Evolutionary conservation across 1,140 invertebrate species (phyloP), one percentile per base, ranked within the genome.

Genomic region (Aporrectodea caliginosa): DNA sequence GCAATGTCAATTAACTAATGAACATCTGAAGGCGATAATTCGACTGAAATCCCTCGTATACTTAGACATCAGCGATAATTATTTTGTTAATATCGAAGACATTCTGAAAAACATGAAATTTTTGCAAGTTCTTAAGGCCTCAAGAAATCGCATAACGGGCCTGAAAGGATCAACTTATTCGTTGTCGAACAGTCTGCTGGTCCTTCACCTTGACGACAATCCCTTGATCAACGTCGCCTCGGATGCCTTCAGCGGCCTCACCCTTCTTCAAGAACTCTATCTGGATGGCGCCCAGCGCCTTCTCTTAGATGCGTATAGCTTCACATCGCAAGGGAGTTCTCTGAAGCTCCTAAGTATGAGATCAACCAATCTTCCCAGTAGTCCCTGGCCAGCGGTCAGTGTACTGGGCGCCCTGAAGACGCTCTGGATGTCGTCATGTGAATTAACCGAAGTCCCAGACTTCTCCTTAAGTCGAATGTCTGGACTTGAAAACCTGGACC

Each of bases 391-490:
- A 29, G 35, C 75, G 1, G 12, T 76, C 35, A 30, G 27, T 27
- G 29, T 30, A 1, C 29, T 76, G 35, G 43, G 35, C 12, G 33
- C 75, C 43, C 33, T 76, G 6, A 27, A 58, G 29, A 68, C 43
- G 32, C 12, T 76, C 1, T 29, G 35, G 35, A 30, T 35, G 33
- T 76, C 75, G 1, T 22, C 27, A 1, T 58, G 34, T 22, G 75
- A 58, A 1, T n/a, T 74, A n/a, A 33, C 73, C 1, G 73, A 68
- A 76, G 35, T 76, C 27, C 75, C 75, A 58, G 75, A 76, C 43
- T 76, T 76, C n/a, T 1, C 35, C n/a, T 76, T 76, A 12, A 43
- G 35, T 27, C 29, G 33, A 22, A 43, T 68, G 34, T 1, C 75
- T 76, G 22, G 35, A 1, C 29, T 76, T 2, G 35, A 76, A 27